Percentiles rank a stretch among this genome's conserved stretches.
These are phyloP conservation scores for Pterocles orientalis DNA, from an alignment of 2,113 vertebrate genomes.

Conservation along the genomic window DNA sequence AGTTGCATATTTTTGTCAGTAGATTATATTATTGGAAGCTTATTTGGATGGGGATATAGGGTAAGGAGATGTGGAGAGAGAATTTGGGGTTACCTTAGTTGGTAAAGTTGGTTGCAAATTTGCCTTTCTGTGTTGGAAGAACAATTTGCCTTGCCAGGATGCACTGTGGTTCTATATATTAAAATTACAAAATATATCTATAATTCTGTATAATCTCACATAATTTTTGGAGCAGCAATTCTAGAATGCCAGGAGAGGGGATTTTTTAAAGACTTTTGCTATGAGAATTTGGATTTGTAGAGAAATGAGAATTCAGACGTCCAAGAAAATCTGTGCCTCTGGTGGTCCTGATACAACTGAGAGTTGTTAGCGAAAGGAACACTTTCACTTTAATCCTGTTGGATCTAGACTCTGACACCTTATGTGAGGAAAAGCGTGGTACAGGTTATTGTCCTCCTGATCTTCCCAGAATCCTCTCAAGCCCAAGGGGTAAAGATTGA, in stretches of 20 bases:
- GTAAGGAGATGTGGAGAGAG: neutral
- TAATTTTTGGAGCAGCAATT: neutral
- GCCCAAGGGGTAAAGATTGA: neutral
- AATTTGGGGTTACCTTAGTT: neutral
- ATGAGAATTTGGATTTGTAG: neutral
- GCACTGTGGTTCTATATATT: neutral
- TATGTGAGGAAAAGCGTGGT: neutral
- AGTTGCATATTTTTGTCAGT: neutral
- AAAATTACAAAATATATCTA: neutral
- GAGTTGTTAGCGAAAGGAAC: neutral
- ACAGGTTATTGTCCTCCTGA: neutral
- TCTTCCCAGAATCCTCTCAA: neutral
- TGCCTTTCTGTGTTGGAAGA: neutral
- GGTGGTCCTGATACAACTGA: neutral
- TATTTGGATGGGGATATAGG: neutral
- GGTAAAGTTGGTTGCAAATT: neutral
- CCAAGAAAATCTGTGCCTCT: neutral
- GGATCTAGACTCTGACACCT: neutral
- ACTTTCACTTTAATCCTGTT: neutral
- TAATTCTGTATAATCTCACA: neutral
- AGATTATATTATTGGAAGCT: neutral
- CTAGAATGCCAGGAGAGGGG: neutral
- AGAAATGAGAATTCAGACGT: neutral
- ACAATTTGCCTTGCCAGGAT: accelerated
- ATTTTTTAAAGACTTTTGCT: neutral